Conservation (phyloP, 2,113 vertebrate species). For the Gorsachius goisagi region DNA sequence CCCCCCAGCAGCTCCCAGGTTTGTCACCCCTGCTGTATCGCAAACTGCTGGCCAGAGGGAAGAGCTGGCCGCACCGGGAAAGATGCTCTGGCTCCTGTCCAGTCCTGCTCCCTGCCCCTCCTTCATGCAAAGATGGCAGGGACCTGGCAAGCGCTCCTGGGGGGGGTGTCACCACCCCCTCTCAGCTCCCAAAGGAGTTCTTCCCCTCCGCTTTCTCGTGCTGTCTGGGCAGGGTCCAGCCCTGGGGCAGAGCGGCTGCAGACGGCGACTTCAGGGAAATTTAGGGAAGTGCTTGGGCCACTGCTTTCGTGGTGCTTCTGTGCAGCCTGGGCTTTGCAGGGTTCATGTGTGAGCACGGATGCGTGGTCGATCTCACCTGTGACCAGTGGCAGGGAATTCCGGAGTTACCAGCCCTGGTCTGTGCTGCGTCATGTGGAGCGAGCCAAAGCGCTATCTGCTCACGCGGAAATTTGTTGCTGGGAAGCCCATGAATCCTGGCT, state of each 20-base stretch:
- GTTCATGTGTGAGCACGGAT: not conserved
- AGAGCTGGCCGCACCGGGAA: not conserved
- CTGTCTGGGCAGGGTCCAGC: not conserved
- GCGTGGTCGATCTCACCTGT: not conserved
- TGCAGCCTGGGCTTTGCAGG: not conserved
- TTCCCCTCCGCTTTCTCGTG: not conserved
- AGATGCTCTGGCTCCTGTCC: not conserved
- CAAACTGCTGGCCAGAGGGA: not conserved
- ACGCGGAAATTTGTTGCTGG: constrained; percentile 22
- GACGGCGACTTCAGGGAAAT: not conserved
- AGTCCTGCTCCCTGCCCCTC: not conserved
- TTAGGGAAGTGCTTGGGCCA: not conserved
- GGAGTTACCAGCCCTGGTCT: not conserved
- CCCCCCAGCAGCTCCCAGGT: not conserved
- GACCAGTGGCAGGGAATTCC: not conserved
- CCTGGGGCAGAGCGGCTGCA: not conserved
- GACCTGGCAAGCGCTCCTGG: not conserved
- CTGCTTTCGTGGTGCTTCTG: not conserved
- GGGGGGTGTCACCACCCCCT: not conserved
- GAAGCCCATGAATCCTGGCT: constrained; percentile 18
- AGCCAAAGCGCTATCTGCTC: not conserved
- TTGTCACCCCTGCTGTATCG: not conserved
- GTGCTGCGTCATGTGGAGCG: not conserved
- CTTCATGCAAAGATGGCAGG: not conserved
- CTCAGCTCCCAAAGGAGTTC: not conserved